Evolutionary conservation across 2,888 invertebrate species (phyloP).

Genomic region (Ctena decussata): DNA sequence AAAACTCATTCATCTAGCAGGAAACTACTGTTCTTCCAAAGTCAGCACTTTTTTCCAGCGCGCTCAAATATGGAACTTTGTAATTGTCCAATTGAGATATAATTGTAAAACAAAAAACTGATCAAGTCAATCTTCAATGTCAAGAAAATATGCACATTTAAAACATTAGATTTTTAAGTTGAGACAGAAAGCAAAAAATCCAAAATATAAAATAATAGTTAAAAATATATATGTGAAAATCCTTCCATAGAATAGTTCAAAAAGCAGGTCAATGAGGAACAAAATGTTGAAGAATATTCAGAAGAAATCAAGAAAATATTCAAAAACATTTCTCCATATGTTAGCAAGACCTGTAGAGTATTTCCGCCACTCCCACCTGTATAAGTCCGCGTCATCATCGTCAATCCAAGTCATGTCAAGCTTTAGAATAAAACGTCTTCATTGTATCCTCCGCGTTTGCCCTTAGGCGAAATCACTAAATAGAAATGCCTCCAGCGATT

Average conservation of each 20-base stretch:
- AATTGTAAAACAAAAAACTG: too few relatives aligned
- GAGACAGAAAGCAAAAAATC: too few relatives aligned
- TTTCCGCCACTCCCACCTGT: conserved; percentile 49
- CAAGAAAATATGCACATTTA: too few relatives aligned
- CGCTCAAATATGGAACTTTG: too few relatives aligned
- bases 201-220: too few relatives aligned
- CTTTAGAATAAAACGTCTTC: conserved; percentile 10
- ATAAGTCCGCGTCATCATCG: not conserved
- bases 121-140: too few relatives aligned
- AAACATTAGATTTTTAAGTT: too few relatives aligned
- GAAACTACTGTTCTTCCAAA: not conserved
- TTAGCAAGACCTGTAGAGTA: not conserved
- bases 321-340: not conserved
- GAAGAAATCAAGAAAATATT: not conserved
- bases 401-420: conserved; percentile 11
- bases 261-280: too few relatives aligned
- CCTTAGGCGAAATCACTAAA: not conserved
- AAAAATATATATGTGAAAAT: too few relatives aligned
- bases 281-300: too few relatives aligned
- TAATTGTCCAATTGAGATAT: too few relatives aligned
- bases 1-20: not conserved
- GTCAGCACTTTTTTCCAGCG: not conserved
- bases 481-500: not conserved
- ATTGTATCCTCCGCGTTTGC: not conserved
- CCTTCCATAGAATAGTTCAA: too few relatives aligned